These are phyloP conservation scores for Oxystoma pomonae DNA, from an alignment of 2,888 invertebrate species.

Conservation along the genomic window DNA sequence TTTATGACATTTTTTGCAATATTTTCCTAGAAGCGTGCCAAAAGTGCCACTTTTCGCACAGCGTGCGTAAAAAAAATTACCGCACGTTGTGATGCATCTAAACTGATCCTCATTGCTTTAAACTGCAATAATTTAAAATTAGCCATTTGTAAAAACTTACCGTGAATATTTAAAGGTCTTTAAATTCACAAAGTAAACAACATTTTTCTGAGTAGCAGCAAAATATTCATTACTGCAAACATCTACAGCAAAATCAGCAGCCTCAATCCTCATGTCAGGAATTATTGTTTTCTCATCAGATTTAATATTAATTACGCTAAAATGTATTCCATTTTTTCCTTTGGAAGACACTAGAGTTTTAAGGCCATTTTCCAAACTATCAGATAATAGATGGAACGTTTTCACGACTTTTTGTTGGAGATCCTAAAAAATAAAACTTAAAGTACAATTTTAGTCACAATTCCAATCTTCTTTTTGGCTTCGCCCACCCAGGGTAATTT, in stretches of 20 bases:
- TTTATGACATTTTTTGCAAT: no score
- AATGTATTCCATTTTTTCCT: conserved; percentile 18
- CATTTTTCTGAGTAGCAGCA: conserved; percentile 29
- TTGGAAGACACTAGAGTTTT: conserved; percentile 31
- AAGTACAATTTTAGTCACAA: conserved; percentile 3
- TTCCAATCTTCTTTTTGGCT: no score
- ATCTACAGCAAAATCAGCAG: conserved; percentile 27
- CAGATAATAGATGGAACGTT: conserved; percentile 30
- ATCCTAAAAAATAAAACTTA: conserved; percentile 33
- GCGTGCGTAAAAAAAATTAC: no score
- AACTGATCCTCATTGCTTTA: no score
- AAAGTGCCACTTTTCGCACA: no score
- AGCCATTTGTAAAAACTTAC: conserved; percentile 14
- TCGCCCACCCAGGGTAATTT: no score
- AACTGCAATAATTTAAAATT: not conserved
- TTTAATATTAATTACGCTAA: conserved; percentile 28
- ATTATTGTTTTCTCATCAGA: conserved; percentile 17
- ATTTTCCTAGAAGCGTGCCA: no score
- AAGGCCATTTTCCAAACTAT: conserved; percentile 24
- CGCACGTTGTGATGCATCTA: no score
- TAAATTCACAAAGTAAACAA: conserved; percentile 29
- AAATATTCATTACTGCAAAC: conserved; percentile 32
- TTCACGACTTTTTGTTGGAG: conserved; percentile 24
- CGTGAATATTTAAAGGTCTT: conserved; percentile 27
- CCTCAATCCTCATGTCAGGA: conserved; percentile 21